Percentiles rank a stretch among this genome's conserved stretches.
phyloP scores from a whole-genome alignment of 2,113 vertebrate genomes.

The Condylura cristata region DNA sequence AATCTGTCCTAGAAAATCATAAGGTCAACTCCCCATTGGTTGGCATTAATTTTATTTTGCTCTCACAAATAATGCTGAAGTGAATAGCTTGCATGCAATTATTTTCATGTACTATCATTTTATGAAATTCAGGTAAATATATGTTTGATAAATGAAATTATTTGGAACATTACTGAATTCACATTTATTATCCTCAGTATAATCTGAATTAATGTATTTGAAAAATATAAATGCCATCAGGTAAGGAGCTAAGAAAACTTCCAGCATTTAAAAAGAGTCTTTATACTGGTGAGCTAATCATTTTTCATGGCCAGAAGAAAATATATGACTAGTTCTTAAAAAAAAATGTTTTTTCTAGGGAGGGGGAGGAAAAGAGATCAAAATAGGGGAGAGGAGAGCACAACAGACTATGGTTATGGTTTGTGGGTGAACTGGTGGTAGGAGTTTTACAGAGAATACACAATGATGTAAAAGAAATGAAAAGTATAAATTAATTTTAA shows the following conservation, averaged over 20 bases:
- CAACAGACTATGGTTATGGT: too few species aligned
- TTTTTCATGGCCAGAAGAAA: neutral
- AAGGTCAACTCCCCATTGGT: neutral
- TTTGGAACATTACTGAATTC: neutral
- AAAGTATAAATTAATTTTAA: too few species aligned
- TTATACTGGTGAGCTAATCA: neutral
- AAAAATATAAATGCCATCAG: neutral
- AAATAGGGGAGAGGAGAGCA: too few species aligned
- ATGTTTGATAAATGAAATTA: constrained; percentile 8
- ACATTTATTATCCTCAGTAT: neutral
- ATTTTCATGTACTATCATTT: neutral
- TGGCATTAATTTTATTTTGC: neutral
- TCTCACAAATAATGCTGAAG: neutral
- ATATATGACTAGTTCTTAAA: neutral
- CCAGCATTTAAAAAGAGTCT: constrained; percentile 18
- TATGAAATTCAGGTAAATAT: neutral
- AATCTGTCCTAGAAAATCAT: neutral
- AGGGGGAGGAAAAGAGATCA: too few species aligned
- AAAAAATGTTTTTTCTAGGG: too few species aligned
- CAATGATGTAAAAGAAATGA: too few species aligned
- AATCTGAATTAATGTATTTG: neutral
- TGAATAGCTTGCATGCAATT: neutral
- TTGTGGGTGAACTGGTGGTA: too few species aligned
- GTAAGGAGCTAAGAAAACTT: neutral
- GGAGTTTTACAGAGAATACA: too few species aligned